phyloP scores from a whole-genome alignment of 2,797 vertebrate genomes.

The Arnoldichthys spilopterus region DNA sequence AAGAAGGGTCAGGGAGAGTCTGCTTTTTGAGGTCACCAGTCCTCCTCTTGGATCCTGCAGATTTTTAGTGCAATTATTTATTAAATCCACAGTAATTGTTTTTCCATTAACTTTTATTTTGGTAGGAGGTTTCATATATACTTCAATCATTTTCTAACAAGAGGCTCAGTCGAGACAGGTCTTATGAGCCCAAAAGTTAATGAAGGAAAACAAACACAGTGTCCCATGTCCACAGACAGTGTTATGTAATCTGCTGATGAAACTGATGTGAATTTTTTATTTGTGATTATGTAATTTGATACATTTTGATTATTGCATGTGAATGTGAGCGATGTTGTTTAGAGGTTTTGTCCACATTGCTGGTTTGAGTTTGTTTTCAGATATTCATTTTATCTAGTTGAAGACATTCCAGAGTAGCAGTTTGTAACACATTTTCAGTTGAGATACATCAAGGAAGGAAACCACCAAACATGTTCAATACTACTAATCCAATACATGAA shows the following conservation, averaged over 20 bases:
- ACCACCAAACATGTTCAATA: not conserved
- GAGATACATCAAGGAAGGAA: not conserved
- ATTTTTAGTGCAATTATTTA: slow-evolving; percentile 51
- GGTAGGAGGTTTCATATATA: slow-evolving; percentile 43
- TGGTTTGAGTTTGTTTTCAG: slow-evolving; percentile 17
- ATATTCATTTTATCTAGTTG: not conserved
- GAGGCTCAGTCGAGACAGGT: slow-evolving; percentile 35
- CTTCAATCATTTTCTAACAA: slow-evolving; percentile 44
- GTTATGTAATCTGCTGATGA: slow-evolving; percentile 37
- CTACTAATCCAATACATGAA: not conserved
- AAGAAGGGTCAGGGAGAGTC: slow-evolving; percentile 35
- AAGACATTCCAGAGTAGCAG: not conserved
- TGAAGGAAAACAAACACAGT: slow-evolving; percentile 59
- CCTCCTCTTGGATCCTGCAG: slow-evolving; percentile 28
- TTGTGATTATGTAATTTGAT: no score
- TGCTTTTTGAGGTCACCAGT: slow-evolving; percentile 42
- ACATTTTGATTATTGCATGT: slow-evolving; percentile 12
- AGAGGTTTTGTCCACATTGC: slow-evolving; percentile 12
- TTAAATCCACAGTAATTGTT: slow-evolving; percentile 54
- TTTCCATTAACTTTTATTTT: slow-evolving; percentile 59
- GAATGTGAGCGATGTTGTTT: slow-evolving; percentile 18
- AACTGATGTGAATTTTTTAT: slow-evolving; percentile 1
- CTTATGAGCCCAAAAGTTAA: slow-evolving; percentile 48
- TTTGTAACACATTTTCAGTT: not conserved
- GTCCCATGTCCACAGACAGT: slow-evolving; percentile 22